Conservation (phyloP, 1,140 invertebrate species). For the Cotesia glomerata region DNA sequence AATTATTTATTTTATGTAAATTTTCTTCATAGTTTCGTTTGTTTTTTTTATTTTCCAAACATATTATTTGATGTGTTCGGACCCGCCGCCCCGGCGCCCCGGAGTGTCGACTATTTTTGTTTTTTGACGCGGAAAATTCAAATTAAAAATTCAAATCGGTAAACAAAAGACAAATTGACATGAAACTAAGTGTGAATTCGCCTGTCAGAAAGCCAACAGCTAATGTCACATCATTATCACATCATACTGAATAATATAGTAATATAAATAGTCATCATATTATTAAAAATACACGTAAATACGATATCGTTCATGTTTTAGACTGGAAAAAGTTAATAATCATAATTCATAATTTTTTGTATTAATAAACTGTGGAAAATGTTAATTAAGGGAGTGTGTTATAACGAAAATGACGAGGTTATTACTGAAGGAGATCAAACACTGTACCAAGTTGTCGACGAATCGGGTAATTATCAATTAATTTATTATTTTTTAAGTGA, state of each 20-base stretch:
- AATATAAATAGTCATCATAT: not conserved
- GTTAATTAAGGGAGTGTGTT: not conserved
- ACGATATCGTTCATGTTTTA: not conserved
- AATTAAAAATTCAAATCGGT: not conserved
- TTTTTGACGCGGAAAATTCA: not conserved
- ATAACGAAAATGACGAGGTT: not conserved
- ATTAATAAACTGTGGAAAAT: not conserved
- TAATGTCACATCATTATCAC: not conserved
- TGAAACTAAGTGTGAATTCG: not conserved
- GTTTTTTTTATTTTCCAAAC: no score
- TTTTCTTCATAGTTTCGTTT: no score
- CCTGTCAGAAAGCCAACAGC: not conserved
- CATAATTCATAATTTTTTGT: not conserved
- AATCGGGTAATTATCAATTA: conserved; percentile 2
- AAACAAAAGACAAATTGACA: not conserved
- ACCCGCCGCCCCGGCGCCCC: not conserved
- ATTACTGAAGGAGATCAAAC: not conserved
- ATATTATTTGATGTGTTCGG: not conserved
- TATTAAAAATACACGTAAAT: not conserved
- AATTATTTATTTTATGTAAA: no score
- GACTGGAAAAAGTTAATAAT: not conserved
- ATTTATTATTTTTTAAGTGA: not conserved
- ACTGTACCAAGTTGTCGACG: not conserved
- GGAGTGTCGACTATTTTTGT: not conserved
- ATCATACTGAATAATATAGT: not conserved